Conservation (phyloP, 2,888 invertebrate species). For the Oxystoma pomonae region DNA sequence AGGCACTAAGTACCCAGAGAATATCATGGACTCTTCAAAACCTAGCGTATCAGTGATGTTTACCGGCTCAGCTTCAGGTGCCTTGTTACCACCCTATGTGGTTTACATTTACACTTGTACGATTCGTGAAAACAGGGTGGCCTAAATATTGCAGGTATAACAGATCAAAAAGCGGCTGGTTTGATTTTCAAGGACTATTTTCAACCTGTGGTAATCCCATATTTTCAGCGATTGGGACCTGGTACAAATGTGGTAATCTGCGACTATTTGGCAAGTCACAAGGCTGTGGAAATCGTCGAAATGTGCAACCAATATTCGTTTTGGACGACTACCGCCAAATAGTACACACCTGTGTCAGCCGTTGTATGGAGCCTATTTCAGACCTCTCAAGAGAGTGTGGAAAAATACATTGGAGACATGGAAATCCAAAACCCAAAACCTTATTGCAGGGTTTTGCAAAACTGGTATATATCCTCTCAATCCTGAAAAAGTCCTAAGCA, state of each 20-base stretch:
- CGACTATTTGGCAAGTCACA: slow-evolving; percentile 1
- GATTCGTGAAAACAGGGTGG: not conserved
- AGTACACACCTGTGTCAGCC: not conserved
- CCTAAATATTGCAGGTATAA: slow-evolving; percentile 2
- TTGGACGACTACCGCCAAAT: slow-evolving; percentile 2
- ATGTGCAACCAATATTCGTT: slow-evolving; percentile 2
- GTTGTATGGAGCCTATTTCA: not conserved
- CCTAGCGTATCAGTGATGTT: slow-evolving; percentile 4
- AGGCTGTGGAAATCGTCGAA: not conserved
- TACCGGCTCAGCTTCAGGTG: slow-evolving; percentile 4
- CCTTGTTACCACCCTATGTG: slow-evolving; percentile 1
- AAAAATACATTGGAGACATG: not conserved
- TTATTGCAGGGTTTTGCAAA: not conserved
- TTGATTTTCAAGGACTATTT: slow-evolving; percentile 4
- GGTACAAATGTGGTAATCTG: slow-evolving; percentile 1
- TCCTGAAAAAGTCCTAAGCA: not conserved
- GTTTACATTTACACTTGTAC: slow-evolving; percentile 3
- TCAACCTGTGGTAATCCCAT: not conserved
- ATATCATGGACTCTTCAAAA: slow-evolving; percentile 3
- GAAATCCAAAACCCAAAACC: not conserved
- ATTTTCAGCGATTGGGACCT: slow-evolving; percentile 3
- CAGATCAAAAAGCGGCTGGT: slow-evolving; percentile 7
- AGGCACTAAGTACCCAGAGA: slow-evolving; percentile 6
- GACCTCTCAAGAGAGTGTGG: not conserved
- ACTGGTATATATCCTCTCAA: not conserved